These are phyloP conservation scores for Gibbula magus DNA, from an alignment of 2,888 invertebrate species.

Conservation along the genomic window DNA sequence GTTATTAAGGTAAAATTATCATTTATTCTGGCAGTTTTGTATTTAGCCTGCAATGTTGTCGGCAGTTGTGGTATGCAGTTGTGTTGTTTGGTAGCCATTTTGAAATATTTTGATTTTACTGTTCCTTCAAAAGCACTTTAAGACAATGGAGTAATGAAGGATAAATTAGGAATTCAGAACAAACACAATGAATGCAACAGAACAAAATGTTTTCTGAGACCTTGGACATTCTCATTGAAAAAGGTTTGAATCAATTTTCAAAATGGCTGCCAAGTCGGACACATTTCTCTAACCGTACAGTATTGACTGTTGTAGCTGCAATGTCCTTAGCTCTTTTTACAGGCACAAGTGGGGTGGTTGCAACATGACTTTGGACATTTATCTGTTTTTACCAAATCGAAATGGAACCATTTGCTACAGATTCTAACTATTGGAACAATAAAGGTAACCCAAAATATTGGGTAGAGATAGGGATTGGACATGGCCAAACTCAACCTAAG, in stretches of 20 bases:
- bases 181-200: not conserved
- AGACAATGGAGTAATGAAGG: too few relatives aligned
- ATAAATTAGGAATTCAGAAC: too few relatives aligned
- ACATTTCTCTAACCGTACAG: not conserved
- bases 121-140: too few relatives aligned
- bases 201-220: not conserved
- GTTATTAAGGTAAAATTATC: slow-evolving; percentile 1
- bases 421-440: slow-evolving; percentile 69
- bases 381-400: slow-evolving; percentile 70
- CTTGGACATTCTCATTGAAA: not conserved
- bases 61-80: not conserved
- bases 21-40: not conserved
- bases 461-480: too few relatives aligned
- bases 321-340: slow-evolving; percentile 31
- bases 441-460: slow-evolving; percentile 59
- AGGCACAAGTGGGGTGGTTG: slow-evolving; percentile 74
- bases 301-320: not conserved
- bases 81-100: not conserved
- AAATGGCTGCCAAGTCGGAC: not conserved
- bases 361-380: slow-evolving; percentile 75
- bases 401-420: slow-evolving; percentile 68
- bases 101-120: too few relatives aligned
- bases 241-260: not conserved
- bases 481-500: too few relatives aligned
- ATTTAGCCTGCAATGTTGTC: not conserved